phyloP scores from a whole-genome alignment of 2,888 invertebrate genomes.

The Nymphalis urticae region DNA sequence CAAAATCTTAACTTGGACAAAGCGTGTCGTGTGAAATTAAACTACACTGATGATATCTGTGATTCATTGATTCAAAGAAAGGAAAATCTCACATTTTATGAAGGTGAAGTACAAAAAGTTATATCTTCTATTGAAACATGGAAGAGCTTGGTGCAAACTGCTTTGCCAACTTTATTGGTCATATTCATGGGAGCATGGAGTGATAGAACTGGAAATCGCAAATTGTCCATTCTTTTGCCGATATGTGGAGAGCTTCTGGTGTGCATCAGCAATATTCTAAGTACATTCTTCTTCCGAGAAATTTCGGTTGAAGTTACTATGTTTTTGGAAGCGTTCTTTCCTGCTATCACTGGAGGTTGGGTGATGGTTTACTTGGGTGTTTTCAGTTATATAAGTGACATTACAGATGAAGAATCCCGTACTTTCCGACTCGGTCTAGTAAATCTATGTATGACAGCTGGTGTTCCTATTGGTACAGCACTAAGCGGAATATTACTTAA shows the following conservation, averaged over 20 bases:
- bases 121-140: slow-evolving; percentile 80
- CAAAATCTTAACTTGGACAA: slow-evolving; percentile 74
- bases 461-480: slow-evolving; percentile 80
- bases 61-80: slow-evolving; percentile 59
- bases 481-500: slow-evolving; percentile 77
- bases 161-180: slow-evolving; percentile 78
- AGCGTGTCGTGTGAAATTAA: slow-evolving; percentile 64
- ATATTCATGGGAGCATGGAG: slow-evolving; percentile 84
- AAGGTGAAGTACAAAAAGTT: slow-evolving; percentile 81
- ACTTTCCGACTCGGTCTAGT: slow-evolving; percentile 83
- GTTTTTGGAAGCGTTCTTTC: slow-evolving; percentile 78
- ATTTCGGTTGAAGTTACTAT: slow-evolving; percentile 79
- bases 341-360: slow-evolving; percentile 79
- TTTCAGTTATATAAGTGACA: slow-evolving; percentile 83
- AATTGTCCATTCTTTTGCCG: slow-evolving; percentile 80
- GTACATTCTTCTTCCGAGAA: slow-evolving; percentile 78
- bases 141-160: slow-evolving; percentile 80
- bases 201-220: slow-evolving; percentile 80
- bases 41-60: slow-evolving; percentile 63
- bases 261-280: slow-evolving; percentile 72
- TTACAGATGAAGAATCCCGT: slow-evolving; percentile 77
- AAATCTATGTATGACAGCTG: slow-evolving; percentile 81
- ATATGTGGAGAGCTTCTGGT: slow-evolving; percentile 77
- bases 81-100: slow-evolving; percentile 82
- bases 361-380: slow-evolving; percentile 80